Base-by-base conservation (phyloP, 64 coral and sea anemone genomes). In the Stylophora pistillata region DNA sequence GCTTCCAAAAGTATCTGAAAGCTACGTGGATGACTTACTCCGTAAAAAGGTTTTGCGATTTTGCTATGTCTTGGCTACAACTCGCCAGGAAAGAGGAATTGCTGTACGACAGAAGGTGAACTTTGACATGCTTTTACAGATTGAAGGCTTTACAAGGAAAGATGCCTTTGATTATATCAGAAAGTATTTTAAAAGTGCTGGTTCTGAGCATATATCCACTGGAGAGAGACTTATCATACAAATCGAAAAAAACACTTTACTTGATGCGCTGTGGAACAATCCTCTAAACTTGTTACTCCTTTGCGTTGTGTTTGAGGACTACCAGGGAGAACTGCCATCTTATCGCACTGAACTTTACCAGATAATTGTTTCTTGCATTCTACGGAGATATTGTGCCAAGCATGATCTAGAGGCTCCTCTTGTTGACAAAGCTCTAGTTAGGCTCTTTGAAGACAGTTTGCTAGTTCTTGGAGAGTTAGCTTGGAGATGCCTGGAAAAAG, bases 221-320 rank as follows among this genome's bases (percentile, higher is more conserved):
- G 86, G 56, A 63, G 77, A 87, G 10, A 23, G 57, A 12, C 74
- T 87, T 13, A 87, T 86, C 47, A 29, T 73, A 13, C 74, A 68
- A 58, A 52, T 92, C 16, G 0, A 73, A 16, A 1, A 86, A 28
- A 81, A 80, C 7, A 0, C 37, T 30, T 66, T 73, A 15, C 41
- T 92, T 21, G 1, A 30, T 34, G 71, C 47, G 2, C 76, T 92
- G 4, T 52, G 11, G 15, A 81, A 55, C n/a, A 92, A 58, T 59
- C 91, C 91, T 0, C 70, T 92, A n/a, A 92, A 81, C 60, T 32
- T 77, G 1, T 61, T 72, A 0, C 62, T 92, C 20, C 60, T 92
- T 12, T 92, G 91, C 34, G 74, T 92, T 15, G 85, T 92, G 15
- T 92, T 78, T 60, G 91, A 92, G 17, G 84, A 81, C 28, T 73